phyloP scores from a whole-genome alignment of 1,140 invertebrate species.

The Hyles euphorbiae region DNA sequence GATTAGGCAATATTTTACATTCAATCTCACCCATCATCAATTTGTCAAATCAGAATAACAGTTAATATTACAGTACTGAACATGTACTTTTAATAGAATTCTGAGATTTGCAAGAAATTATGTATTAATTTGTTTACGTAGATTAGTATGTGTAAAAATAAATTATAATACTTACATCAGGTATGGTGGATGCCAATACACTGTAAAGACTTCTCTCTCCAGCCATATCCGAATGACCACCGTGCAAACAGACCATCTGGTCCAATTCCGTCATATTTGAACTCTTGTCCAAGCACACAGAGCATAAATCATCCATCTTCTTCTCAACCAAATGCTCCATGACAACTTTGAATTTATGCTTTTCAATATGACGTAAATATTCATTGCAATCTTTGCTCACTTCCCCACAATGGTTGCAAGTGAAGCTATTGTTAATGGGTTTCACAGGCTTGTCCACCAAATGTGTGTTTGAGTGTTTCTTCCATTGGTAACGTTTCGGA shows the following conservation, averaged over 20 bases:
- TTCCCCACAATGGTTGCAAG: constrained; percentile 44
- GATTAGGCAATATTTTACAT: too few relatives aligned
- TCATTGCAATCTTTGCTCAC: constrained; percentile 26
- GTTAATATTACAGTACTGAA: too few relatives aligned
- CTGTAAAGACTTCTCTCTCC: constrained; percentile 43
- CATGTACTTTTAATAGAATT: too few relatives aligned
- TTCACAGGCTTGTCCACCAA: background rate
- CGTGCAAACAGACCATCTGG: constrained; percentile 47
- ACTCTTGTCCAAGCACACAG: constrained; percentile 47
- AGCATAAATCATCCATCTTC: constrained; percentile 47
- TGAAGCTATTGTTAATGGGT: constrained; percentile 22
- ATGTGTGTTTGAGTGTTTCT: constrained; percentile 35
- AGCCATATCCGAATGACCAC: constrained; percentile 43
- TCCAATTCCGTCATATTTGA: constrained; percentile 35
- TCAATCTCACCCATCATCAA: too few relatives aligned
- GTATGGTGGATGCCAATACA: constrained; percentile 46
- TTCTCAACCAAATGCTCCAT: constrained; percentile 46
- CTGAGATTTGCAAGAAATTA: too few relatives aligned
- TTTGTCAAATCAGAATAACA: too few relatives aligned
- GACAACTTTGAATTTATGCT: constrained; percentile 58
- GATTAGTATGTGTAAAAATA: background rate
- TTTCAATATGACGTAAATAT: constrained; percentile 60
- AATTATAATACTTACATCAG: constrained; percentile 49
- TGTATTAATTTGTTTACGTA: too few relatives aligned
- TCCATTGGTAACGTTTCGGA: constrained; percentile 41